Evolutionary conservation across 2,113 vertebrate genomes (phyloP).

Genomic region (Phylloscopus whistleri): DNA sequence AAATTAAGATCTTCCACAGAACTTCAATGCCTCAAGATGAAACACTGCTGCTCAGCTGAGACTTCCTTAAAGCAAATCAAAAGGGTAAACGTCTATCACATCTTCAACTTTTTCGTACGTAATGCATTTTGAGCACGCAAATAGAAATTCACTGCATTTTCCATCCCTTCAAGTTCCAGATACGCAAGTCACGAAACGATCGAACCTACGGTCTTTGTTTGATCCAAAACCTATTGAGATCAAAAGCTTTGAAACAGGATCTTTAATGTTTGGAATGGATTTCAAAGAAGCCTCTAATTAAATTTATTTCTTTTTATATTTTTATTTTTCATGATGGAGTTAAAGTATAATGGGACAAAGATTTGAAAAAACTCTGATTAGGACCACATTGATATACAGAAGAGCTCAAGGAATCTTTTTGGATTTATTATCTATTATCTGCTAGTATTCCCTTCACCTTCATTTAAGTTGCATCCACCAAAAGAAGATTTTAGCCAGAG

Average conservation of each 20-base stretch:
- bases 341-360: background rate
- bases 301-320: background rate
- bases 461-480: slow-evolving; percentile 26
- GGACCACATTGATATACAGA: background rate
- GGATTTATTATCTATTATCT: background rate
- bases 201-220: background rate
- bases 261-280: background rate
- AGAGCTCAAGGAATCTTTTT: background rate
- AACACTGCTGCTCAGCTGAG: background rate
- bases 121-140: background rate
- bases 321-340: background rate
- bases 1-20: background rate
- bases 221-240: slow-evolving; percentile 2
- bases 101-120: background rate
- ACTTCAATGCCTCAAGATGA: background rate
- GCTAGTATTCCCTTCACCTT: slow-evolving; percentile 3
- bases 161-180: background rate
- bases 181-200: background rate
- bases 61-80: background rate
- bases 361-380: background rate
- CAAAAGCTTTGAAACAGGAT: slow-evolving; percentile 5
- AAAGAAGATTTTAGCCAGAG: slow-evolving; percentile 24
- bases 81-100: background rate
- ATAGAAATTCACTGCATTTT: background rate
- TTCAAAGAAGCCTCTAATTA: background rate